Evolutionary conservation across 2,113 vertebrate genomes (phyloP), one percentile per base, ranked within the genome.

Genomic region (Boulengeromyrus knoepffleri): DNA sequence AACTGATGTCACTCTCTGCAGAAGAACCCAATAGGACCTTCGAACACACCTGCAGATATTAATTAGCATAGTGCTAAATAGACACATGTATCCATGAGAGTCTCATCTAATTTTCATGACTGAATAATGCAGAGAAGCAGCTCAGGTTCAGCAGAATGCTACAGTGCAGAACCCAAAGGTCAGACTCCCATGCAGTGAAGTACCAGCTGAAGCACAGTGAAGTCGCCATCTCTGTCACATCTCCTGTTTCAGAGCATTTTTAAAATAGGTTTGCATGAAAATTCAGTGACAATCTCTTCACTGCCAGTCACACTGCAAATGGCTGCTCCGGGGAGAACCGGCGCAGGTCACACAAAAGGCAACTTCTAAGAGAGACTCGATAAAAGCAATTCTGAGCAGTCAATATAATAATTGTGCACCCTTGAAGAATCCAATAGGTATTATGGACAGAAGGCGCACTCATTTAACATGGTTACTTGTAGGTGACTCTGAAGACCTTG

Each of bases 351-450:
- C n/a, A 89, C 36, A 85, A 53, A 46, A 89, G 89, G 80, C 50
- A 46, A 85, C 36, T 62, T 84, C 77, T 85, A 80, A 58, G 42
- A 85, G 12, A 19, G 53, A 80, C 80, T 89, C 77, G 56, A 89
- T 85, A 85, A 85, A 89, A 89, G 80, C 80, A 89, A 89, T 89
- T 89, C 77, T 12, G 52, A 62, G 52, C n/a, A 53, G 77, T 89
- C 89, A 85, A 89, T 85, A 89, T 56, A 89, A 85, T 62, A 89
- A 89, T 85, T 85, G 39, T 46, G 89, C 52, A 58, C 80, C 50
- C 53, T 89, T 62, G 89, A 89, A 89, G 31, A 85, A 89, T 89
- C 52, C 89, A 89, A 89, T 89, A 85, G 36, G 80, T 85, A 52
- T 45, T 85, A 62, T 85, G 80, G 77, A 46, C 89, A 89, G 83